Evolutionary conservation across 2,797 vertebrate genomes (phyloP), one percentile per base, ranked within the genome.

Genomic region (Hyperoplus lanceolatus): DNA sequence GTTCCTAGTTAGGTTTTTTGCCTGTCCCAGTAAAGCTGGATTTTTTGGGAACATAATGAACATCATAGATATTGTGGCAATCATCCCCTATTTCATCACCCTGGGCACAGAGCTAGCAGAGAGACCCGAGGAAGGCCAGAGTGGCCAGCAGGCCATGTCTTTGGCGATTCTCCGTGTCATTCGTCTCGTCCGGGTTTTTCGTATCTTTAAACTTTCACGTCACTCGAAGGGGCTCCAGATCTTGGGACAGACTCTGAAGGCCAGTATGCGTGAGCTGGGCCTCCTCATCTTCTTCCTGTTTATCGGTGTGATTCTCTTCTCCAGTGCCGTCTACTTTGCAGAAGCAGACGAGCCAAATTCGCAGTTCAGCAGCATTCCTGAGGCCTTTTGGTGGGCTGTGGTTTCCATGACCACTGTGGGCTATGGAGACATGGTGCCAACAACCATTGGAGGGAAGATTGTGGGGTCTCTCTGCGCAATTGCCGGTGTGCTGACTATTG

Each of bases 21-120:
- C 98, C 65, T 99, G 98, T 82, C 98, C 98, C 64, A 99, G 98
- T 94, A 99, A 99, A 94, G 97, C 98, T 18, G 97, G 97, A 5
- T 99, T 99, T 95, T 99, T 99, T 91, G 98, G 97, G 84, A 99
- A 99, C 92, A 98, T 99, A 85, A 99, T 99, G 98, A 99, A 99
- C 94, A 99, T 99, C 72, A 99, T 99, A 87, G 98, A 99, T 92
- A 99, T 99, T 13, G 98, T 99, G 43, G 98, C 98, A 83, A 99
- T 99, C 92, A 99, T 99, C 29, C 98, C 98, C 14, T 99, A 99
- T 74, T 99, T 99, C 93, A 99, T 99, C 91, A 99, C 98, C 16
- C 89, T 99, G 57, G 98, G 98, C 61, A 99, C 98, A 0, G 98
- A 99, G 89, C 92, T 99, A 86, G 98, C 98, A 0, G 98, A 99